Base-by-base conservation (phyloP, 2,888 invertebrate species). In the Sialis lutaria region DNA sequence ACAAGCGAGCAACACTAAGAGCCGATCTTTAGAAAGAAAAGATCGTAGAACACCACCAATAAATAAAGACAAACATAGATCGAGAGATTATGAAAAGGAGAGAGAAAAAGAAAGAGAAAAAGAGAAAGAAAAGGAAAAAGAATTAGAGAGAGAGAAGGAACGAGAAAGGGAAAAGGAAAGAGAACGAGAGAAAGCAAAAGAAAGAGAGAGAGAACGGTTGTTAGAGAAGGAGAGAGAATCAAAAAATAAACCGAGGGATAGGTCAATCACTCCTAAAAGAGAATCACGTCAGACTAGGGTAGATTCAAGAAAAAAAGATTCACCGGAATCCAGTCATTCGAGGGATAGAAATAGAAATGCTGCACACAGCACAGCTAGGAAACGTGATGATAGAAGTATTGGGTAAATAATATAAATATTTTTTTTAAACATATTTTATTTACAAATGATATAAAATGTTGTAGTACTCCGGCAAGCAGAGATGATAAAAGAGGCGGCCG, bases 111-210 rank as follows among this genome's bases (percentile, higher is more conserved):
- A 67, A 4, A 64, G 60, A 50, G 70, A 70, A 33, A 66, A 67
- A 54, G 70, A 70, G 45, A 63, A 63, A 49, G 70, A 71, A 22
- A 67, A 65, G 42, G 58, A 57, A 50, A 53, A 52, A 45, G 62
- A 63, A 50, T 54, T 67, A 62, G 50, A 70, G 48, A 55, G 56
- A 10, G 65, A 65, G 50, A 56, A 56, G 49, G 64, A 63, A 37
- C 54, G 59, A 32, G 65, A 65, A 48, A 53, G 58, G 39, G 64
- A 65, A 52, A 56, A 56, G 22, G 65, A 67, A 54, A 56, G 60
- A 33, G 67, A 65, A 49, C 68, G 67, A 56, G 71, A 74, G 44
- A 70, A 71, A 48, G 67, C 71, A 56, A 53, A 67, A 62, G 54
- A 68, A 47, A 52, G 54, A 44, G 58, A 60, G 49, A 54, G 54